phyloP scores from a whole-genome alignment of 2,113 vertebrate genomes.

The Gasterosteus aculeatus region DNA sequence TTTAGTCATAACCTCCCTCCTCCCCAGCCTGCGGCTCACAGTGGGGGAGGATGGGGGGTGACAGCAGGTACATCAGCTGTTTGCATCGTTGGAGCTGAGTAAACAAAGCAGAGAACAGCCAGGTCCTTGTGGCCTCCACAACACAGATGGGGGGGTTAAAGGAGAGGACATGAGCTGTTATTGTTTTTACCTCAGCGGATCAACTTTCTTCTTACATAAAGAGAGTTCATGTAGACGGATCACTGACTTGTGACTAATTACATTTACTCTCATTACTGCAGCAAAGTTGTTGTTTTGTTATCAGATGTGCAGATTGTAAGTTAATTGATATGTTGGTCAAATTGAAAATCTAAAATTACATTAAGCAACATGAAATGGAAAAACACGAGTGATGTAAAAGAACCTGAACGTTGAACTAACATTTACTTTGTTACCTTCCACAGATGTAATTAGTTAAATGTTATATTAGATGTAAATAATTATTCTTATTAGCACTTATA shows the following conservation, averaged over 20 bases:
- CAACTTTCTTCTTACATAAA: conserved; percentile 40
- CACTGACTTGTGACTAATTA: neutral
- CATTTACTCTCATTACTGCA: neutral
- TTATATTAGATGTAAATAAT: too few species aligned
- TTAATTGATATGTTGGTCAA: neutral
- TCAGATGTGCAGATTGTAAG: neutral
- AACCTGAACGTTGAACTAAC: neutral
- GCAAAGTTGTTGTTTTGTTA: neutral
- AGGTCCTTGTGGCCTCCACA: conserved; percentile 30
- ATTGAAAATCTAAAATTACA: too few species aligned
- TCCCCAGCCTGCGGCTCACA: conserved; percentile 15
- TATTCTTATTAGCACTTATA: too few species aligned
- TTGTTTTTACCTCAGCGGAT: conserved; percentile 44
- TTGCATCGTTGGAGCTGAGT: conserved; percentile 53
- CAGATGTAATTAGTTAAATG: too few species aligned
- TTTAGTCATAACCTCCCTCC: neutral
- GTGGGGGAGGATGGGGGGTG: neutral
- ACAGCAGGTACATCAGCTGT: conserved; percentile 45
- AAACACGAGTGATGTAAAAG: neutral
- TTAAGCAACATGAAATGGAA: neutral
- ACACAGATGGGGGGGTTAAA: conserved; percentile 20
- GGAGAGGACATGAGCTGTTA: conserved; percentile 12
- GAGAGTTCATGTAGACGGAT: neutral
- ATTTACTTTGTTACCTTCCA: too few species aligned
- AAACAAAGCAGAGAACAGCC: conserved; percentile 59